phyloP scores from a whole-genome alignment of 2,797 vertebrate species.

The Morelia viridis region DNA sequence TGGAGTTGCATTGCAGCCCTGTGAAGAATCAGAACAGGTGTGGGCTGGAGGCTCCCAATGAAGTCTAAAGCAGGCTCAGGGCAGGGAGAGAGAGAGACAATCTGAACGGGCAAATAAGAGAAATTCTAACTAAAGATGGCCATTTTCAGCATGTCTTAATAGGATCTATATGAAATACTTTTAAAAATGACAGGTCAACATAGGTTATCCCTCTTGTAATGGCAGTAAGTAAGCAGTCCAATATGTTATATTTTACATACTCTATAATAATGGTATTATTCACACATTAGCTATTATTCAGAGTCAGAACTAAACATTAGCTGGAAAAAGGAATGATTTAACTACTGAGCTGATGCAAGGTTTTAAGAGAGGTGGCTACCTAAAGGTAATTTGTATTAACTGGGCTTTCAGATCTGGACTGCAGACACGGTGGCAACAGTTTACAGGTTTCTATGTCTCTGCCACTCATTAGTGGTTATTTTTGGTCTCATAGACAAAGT shows the following conservation, averaged over 20 bases:
- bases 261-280: too few species aligned
- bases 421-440: too few species aligned
- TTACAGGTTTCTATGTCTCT: too few species aligned
- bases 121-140: neutral
- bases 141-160: neutral
- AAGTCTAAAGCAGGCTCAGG: neutral
- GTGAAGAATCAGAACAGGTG: neutral
- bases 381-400: neutral
- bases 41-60: neutral
- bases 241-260: too few species aligned
- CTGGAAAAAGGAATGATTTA: neutral
- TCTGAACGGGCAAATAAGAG: neutral
- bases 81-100: neutral
- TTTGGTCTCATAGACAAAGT: slow-evolving; percentile 1
- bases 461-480: too few species aligned
- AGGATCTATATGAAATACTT: slow-evolving; percentile 42
- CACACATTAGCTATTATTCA: neutral
- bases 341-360: neutral
- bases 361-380: neutral
- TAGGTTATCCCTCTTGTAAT: slow-evolving; percentile 13
- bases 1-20: neutral
- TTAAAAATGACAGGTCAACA: slow-evolving; percentile 21
- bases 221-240: neutral
- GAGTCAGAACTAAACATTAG: neutral
- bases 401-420: too few species aligned